phyloP scores from a whole-genome alignment of 2,113 vertebrate genomes.

The Heterotilapia buettikoferi region DNA sequence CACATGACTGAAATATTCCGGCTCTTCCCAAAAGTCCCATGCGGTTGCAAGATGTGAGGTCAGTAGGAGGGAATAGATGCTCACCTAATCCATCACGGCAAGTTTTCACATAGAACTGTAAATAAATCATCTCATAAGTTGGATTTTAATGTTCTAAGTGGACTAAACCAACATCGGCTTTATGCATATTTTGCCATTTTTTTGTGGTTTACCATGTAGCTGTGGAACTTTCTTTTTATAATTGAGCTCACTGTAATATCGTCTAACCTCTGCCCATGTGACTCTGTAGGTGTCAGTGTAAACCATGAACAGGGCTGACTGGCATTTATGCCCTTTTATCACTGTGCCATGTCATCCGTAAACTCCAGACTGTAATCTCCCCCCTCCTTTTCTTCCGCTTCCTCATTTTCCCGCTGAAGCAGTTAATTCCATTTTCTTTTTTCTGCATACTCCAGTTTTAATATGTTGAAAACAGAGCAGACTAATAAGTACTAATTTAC shows the following conservation, averaged over 20 bases:
- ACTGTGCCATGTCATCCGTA: slow-evolving; percentile 45
- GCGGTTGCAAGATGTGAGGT: slow-evolving; percentile 42
- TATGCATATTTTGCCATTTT: neutral
- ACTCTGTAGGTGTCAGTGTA: slow-evolving; percentile 1
- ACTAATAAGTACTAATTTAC: slow-evolving; percentile 66
- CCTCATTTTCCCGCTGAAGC: slow-evolving; percentile 1
- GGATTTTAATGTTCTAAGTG: neutral
- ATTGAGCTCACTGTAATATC: neutral
- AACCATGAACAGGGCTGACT: neutral
- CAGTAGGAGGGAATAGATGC: slow-evolving; percentile 31
- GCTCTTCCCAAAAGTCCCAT: slow-evolving; percentile 39
- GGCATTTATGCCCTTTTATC: slow-evolving; percentile 43
- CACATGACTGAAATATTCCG: slow-evolving; percentile 26
- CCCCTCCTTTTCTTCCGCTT: neutral
- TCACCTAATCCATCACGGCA: neutral
- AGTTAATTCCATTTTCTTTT: slow-evolving; percentile 30
- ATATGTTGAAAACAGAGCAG: slow-evolving; percentile 47
- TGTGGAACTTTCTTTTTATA: neutral
- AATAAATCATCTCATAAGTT: neutral
- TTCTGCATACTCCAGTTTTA: slow-evolving; percentile 27
- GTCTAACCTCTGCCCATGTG: neutral
- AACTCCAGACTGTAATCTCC: slow-evolving; percentile 41
- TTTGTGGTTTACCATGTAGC: neutral
- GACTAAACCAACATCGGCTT: neutral
- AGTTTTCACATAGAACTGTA: neutral